phyloP scores from a whole-genome alignment of 1,140 invertebrate genomes.

The Drosophila dunni region DNA sequence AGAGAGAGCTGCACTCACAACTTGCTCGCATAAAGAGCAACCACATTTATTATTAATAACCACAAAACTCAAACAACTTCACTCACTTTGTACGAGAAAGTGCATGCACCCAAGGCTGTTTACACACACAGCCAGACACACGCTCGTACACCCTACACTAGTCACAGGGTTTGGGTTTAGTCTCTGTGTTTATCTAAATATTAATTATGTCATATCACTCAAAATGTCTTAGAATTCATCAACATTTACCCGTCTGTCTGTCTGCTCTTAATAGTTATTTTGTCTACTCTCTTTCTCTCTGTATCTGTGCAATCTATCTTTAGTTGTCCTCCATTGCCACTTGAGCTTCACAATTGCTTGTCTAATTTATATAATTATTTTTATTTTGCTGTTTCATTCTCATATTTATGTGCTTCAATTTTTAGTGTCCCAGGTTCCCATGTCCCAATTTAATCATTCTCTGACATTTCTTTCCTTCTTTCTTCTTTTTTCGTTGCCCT shows the following conservation, averaged over 20 bases:
- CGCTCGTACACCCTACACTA: slow-evolving; percentile 5
- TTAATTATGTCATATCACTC: slow-evolving; percentile 50
- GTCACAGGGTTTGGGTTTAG: slow-evolving; percentile 29
- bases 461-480: neutral
- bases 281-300: neutral
- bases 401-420: slow-evolving; percentile 6
- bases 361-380: slow-evolving; percentile 18
- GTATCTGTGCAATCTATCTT: neutral
- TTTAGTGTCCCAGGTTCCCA: neutral
- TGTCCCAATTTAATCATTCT: neutral
- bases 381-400: neutral
- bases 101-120: slow-evolving; percentile 56
- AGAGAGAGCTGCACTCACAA: slow-evolving; percentile 20
- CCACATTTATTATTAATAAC: slow-evolving; percentile 82
- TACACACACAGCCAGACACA: slow-evolving; percentile 37
- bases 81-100: slow-evolving; percentile 45
- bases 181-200: slow-evolving; percentile 20
- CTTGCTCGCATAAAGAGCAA: slow-evolving; percentile 66
- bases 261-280: neutral
- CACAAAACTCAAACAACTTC: slow-evolving; percentile 80
- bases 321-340: neutral
- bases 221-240: slow-evolving; percentile 40
- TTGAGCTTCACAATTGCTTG: neutral
- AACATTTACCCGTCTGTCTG: neutral
- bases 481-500: neutral